phyloP scores from a whole-genome alignment of 2,888 invertebrate species.

The Nasonia oneida region DNA sequence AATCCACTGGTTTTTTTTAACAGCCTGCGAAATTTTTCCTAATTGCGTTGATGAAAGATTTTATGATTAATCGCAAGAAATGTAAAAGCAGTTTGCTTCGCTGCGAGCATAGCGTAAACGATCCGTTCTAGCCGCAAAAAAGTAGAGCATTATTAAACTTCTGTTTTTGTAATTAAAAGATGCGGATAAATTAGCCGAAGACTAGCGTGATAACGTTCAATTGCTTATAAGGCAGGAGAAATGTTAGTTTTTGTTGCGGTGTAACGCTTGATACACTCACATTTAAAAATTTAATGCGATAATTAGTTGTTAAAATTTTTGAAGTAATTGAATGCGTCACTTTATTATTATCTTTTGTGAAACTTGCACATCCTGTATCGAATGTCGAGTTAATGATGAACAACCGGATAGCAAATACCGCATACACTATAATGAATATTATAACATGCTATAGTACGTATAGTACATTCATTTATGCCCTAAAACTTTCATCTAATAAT shows the following conservation, averaged over 20 bases:
- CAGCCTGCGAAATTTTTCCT: neutral
- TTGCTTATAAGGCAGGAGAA: slow-evolving; percentile 15
- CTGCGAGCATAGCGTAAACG: neutral
- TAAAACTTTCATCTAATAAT: slow-evolving; percentile 56
- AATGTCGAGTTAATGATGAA: slow-evolving; percentile 24
- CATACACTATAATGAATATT: neutral
- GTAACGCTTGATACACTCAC: neutral
- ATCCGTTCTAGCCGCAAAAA: slow-evolving; percentile 7
- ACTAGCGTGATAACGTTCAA: slow-evolving; percentile 38
- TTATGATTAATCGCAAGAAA: slow-evolving; percentile 29
- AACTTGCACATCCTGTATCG: slow-evolving; percentile 10
- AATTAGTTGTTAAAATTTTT: neutral
- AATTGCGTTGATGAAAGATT: slow-evolving; percentile 5
- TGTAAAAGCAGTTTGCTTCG: neutral
- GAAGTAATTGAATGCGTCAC: neutral
- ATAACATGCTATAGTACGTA: neutral
- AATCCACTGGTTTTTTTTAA: too few species aligned
- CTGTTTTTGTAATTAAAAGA: slow-evolving; percentile 39
- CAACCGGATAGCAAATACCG: slow-evolving; percentile 28
- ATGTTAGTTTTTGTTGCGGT: slow-evolving; percentile 35
- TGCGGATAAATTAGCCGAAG: slow-evolving; percentile 8
- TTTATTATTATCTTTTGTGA: neutral
- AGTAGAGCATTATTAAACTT: slow-evolving; percentile 41
- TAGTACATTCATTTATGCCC: slow-evolving; percentile 27
- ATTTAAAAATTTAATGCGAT: neutral